Percentiles rank a stretch among this genome's conserved stretches.
These are phyloP conservation scores for Calephelis virginiensis DNA, from an alignment of 1,140 invertebrate species.

Conservation along the genomic window DNA sequence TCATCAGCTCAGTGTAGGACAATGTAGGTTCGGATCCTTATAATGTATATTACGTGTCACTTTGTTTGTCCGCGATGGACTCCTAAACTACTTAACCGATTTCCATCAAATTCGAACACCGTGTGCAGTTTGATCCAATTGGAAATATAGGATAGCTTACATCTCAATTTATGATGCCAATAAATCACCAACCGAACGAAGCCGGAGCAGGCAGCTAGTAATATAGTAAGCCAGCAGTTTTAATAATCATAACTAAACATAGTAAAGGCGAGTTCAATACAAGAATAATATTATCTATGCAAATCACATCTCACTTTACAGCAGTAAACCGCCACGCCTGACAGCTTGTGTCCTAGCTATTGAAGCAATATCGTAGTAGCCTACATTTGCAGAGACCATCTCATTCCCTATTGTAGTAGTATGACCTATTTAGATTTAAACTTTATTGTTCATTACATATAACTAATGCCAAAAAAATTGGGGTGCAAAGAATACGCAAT, in stretches of 20 bases:
- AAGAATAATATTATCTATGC: slow-evolving; percentile 3
- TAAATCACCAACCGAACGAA: no score
- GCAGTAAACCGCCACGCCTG: slow-evolving; percentile 1
- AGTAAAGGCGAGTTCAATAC: background rate
- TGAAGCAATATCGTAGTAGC: slow-evolving; percentile 13
- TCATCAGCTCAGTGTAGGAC: no score
- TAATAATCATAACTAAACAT: background rate
- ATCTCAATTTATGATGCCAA: no score
- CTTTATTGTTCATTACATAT: background rate
- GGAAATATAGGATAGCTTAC: no score
- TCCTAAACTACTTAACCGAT: no score
- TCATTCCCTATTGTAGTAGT: slow-evolving; percentile 47
- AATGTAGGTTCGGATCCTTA: no score
- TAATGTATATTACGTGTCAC: no score
- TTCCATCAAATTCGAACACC: no score
- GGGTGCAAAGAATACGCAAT: background rate
- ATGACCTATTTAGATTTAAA: slow-evolving; percentile 41
- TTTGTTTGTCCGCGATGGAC: no score
- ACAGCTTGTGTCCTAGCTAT: slow-evolving; percentile 4
- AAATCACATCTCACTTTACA: slow-evolving; percentile 13
- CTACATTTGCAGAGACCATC: slow-evolving; percentile 32
- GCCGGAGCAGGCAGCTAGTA: no score
- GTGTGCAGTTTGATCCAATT: no score
- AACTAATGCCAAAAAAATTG: background rate
- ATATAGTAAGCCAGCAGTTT: no score